Evolutionary conservation across 1,140 invertebrate genomes (phyloP).

Genomic region (Periplaneta americana): DNA sequence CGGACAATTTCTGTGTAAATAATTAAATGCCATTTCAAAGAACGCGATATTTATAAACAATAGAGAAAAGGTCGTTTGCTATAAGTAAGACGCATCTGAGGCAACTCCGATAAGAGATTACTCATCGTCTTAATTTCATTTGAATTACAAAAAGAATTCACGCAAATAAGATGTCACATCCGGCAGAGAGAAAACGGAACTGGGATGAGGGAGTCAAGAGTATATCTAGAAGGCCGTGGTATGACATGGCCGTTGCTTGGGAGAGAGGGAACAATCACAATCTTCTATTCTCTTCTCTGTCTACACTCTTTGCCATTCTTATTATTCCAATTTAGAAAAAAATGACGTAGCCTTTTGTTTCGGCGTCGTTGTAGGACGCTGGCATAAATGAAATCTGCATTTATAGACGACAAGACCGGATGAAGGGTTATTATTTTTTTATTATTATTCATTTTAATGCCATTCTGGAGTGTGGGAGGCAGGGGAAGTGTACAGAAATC

Average conservation of each 20-base stretch:
- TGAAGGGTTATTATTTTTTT: neutral
- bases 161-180: neutral
- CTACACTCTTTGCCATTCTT: neutral
- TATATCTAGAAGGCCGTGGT: neutral
- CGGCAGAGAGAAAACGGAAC: neutral
- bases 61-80: neutral
- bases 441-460: neutral
- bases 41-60: neutral
- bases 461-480: neutral
- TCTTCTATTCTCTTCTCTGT: neutral
- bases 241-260: neutral
- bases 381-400: constrained; percentile 12
- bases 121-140: neutral
- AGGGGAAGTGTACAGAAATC: neutral
- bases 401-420: constrained; percentile 3
- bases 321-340: constrained; percentile 10
- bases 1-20: too few species aligned
- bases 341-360: constrained; percentile 6
- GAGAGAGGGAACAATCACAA: too few species aligned
- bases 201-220: too few species aligned
- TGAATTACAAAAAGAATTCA: neutral
- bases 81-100: neutral
- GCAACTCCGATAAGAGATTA: neutral
- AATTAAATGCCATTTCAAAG: neutral
- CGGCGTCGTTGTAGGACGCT: neutral